Percentiles rank a stretch among this genome's conserved stretches.
Evolutionary conservation across 2,113 vertebrate genomes (phyloP).

Genomic region (Gadus macrocephalus): DNA sequence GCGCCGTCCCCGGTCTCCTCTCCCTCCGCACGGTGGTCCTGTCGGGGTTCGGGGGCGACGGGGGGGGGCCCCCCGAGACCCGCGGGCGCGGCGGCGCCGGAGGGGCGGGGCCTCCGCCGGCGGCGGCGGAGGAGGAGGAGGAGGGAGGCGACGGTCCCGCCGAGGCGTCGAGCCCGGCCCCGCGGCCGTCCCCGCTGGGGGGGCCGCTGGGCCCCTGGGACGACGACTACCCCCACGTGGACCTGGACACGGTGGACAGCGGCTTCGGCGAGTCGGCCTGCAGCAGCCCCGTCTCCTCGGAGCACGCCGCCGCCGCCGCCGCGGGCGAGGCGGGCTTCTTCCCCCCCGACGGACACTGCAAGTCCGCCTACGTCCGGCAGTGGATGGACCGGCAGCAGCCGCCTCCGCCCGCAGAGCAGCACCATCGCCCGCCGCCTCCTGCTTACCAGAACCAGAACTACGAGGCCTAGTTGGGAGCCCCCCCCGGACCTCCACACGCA

Average conservation of each 20-base stretch:
- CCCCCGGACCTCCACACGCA: neutral
- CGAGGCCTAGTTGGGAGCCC: neutral
- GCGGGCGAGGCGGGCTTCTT: conserved; percentile 40
- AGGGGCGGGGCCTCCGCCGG: conserved; percentile 12
- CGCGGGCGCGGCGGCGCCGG: neutral
- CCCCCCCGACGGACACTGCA: conserved; percentile 48
- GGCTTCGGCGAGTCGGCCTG: conserved; percentile 87
- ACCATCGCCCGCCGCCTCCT: neutral
- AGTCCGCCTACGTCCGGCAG: conserved; percentile 88
- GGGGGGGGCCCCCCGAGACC: conserved; percentile 43
- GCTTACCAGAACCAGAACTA: neutral
- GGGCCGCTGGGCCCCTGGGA: conserved; percentile 57
- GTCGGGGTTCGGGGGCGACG: conserved; percentile 62
- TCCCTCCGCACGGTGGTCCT: conserved; percentile 85
- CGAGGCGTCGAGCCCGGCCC: neutral
- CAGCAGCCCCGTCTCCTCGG: conserved; percentile 78
- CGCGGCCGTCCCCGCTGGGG: conserved; percentile 31
- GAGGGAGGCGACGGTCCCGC: no score
- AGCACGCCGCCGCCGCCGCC: conserved; percentile 59
- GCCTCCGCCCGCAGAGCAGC: conserved; percentile 16
- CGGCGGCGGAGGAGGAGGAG: neutral
- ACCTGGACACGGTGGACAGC: conserved; percentile 93
- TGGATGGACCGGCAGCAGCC: conserved; percentile 74
- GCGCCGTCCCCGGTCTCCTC: conserved; percentile 65
- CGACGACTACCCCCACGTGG: conserved; percentile 78